Percentiles rank a stretch among this genome's conserved stretches.
Evolutionary conservation across 1,140 invertebrate species (phyloP).

Genomic region (Caligus rogercresseyi): DNA sequence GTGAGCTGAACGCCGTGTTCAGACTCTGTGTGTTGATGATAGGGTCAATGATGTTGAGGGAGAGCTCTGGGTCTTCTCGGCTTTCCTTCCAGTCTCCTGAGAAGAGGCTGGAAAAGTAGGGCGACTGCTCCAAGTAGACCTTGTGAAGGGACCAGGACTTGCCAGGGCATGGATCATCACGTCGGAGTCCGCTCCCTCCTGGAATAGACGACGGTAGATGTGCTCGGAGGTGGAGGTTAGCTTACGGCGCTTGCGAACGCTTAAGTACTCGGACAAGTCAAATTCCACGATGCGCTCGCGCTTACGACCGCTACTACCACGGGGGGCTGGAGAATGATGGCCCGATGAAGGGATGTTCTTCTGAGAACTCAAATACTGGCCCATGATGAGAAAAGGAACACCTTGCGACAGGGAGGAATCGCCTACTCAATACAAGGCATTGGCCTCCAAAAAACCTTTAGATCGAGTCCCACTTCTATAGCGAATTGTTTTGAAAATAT

Average conservation of each 20-base stretch:
- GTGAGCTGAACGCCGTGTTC: slow-evolving; percentile 50
- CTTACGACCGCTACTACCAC: not conserved
- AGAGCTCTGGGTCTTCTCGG: slow-evolving; percentile 40
- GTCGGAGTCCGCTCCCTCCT: slow-evolving; percentile 56
- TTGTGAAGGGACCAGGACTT: slow-evolving; percentile 57
- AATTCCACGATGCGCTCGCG: not conserved
- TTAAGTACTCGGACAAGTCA: not conserved
- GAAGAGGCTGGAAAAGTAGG: slow-evolving; percentile 68
- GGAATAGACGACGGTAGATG: slow-evolving; percentile 56
- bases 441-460: too few species aligned
- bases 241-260: not conserved
- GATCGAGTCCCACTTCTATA: too few species aligned
- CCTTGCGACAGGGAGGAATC: too few species aligned
- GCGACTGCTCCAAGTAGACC: slow-evolving; percentile 41
- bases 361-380: too few species aligned
- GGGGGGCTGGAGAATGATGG: too few species aligned
- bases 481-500: too few species aligned
- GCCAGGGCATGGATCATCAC: slow-evolving; percentile 50
- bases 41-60: slow-evolving; percentile 51
- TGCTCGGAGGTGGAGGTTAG: slow-evolving; percentile 30
- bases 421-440: too few species aligned
- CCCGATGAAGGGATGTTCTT: too few species aligned
- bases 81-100: slow-evolving; percentile 59
- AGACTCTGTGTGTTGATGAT: slow-evolving; percentile 51
- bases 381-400: too few species aligned